Base-by-base conservation (phyloP, 2,888 invertebrate genomes). In the Drosophila paranaensis region DNA sequence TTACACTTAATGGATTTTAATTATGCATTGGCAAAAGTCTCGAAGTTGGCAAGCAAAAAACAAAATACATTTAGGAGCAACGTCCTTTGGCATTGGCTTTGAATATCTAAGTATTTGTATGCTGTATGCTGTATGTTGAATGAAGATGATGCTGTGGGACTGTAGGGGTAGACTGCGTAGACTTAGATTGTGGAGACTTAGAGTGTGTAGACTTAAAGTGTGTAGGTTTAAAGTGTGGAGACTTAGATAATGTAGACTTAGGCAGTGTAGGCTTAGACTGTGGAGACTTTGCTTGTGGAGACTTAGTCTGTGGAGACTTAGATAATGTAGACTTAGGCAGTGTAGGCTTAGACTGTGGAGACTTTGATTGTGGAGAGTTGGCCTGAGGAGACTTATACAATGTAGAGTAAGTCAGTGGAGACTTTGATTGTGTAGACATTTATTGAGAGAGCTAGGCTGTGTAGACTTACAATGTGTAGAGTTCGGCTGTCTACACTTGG, bases 1-100 rank as follows among this genome's bases (percentile, higher is more conserved):
- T 80, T 82, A 77, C 77, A 80, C 85, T 89, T 87, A 89, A 87
- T 89, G 89, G 88, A 81, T 87, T 87, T 87, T 87, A 87, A 87
- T 87, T 87, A 87, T 87, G 89, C 89, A 87, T 88, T 71, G 77
- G 33, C 45, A 53, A 63, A 63, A 65, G 73, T 48, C 71, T 69
- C 53, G 56, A 68, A 76, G 83, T 48, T 73, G 55, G 45, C 55
- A 85, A 79, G 80, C 14, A 69, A 72, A 66, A 61, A 70, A 88
- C 45, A 61, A 46, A 46, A 62, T 35, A 50, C 37, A 30, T 13
- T 57, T 40, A 42, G n/a, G 27, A 68, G 54, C 53, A 50, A 30
- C 27, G 39, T 68, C 56, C 70, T 77, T 42, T 16, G 35, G 33
- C 48, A n/a, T 61, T 30, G 60, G 60, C 71, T 66, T 75, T 82